Evolutionary conservation across 2,113 vertebrate species (phyloP).

Genomic region (Stigmatopora nigra): DNA sequence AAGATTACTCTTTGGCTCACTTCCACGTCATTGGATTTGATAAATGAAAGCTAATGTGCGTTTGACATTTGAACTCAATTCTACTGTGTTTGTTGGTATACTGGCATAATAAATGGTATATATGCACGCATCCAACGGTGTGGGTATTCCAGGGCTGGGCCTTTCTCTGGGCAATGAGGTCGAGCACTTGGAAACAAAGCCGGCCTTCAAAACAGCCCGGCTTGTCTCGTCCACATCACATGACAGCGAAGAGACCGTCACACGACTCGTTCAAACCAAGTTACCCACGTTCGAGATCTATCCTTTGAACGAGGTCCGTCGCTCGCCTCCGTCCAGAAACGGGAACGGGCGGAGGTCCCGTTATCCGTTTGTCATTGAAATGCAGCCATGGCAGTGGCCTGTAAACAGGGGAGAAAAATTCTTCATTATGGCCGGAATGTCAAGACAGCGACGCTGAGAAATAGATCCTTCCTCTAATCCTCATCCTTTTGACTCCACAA

Average conservation of each 20-base stretch:
- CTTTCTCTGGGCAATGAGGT: no score
- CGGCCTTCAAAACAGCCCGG: conserved; percentile 44
- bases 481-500: conserved; percentile 30
- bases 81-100: no score
- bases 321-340: not conserved
- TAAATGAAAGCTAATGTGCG: not conserved
- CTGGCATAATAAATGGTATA: no score
- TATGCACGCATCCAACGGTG: no score
- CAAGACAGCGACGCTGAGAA: conserved; percentile 6
- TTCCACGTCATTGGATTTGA: not conserved
- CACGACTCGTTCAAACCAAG: conserved; percentile 34
- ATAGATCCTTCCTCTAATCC: conserved; percentile 35
- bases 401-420: not conserved
- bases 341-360: not conserved
- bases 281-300: conserved; percentile 14
- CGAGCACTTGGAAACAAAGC: conserved; percentile 34
- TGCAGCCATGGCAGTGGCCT: conserved; percentile 10
- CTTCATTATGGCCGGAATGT: not conserved
- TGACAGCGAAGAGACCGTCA: conserved; percentile 41
- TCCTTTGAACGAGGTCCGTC: not conserved
- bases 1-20: conserved; percentile 10
- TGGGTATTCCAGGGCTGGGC: no score
- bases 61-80: not conserved
- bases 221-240: conserved; percentile 46
- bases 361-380: conserved; percentile 3